These are phyloP conservation scores for Heliconius erato DNA, from an alignment of 2,888 invertebrate species.

Conservation along the genomic window DNA sequence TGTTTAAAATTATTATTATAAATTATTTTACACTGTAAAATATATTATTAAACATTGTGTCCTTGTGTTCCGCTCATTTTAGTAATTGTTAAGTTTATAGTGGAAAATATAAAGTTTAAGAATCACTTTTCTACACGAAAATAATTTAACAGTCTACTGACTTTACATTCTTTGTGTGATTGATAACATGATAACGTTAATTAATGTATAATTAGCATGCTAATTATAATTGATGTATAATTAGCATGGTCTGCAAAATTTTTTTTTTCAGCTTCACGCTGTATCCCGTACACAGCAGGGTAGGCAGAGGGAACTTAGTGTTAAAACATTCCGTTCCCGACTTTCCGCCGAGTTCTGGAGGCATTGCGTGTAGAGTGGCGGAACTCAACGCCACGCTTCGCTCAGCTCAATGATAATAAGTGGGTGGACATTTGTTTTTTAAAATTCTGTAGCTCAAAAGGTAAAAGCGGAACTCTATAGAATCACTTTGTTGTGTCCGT, in stretches of 20 bases:
- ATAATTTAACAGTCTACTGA: slow-evolving; percentile 32
- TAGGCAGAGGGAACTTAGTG: no score
- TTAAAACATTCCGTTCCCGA: no score
- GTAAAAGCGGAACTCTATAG: no score
- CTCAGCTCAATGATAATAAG: no score
- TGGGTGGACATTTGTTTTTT: no score
- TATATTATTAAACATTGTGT: not conserved
- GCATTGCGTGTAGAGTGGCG: no score
- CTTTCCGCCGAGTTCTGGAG: no score
- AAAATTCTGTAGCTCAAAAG: no score
- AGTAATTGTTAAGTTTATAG: not conserved
- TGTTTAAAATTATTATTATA: not conserved
- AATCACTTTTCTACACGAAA: slow-evolving; percentile 7
- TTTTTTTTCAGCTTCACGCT: no score
- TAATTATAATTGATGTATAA: not conserved
- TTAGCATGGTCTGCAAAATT: not conserved
- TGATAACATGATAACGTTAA: slow-evolving; percentile 20
- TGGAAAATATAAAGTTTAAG: not conserved
- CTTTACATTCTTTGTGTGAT: slow-evolving; percentile 14
- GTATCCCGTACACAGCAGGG: no score
- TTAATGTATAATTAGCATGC: not conserved
- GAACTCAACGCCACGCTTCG: no score
- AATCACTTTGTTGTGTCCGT: no score
- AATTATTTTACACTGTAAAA: not conserved
- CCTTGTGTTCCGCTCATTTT: not conserved